phyloP scores from a whole-genome alignment of 2,797 vertebrate genomes.

The Lophius americanus region DNA sequence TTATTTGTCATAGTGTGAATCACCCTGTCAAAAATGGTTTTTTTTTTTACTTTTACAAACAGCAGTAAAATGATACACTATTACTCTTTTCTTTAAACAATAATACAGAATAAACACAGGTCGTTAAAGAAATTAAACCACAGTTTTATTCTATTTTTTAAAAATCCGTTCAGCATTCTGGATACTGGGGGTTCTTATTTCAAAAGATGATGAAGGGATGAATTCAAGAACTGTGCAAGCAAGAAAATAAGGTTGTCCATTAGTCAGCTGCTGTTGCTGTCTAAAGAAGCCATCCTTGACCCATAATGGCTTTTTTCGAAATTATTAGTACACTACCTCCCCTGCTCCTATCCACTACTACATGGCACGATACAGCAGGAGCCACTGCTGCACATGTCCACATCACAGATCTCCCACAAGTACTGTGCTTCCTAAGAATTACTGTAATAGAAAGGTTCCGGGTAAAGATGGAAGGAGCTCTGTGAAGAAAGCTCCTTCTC shows the following conservation, averaged over 20 bases:
- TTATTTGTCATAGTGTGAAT: too few relatives aligned
- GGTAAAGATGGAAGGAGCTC: slow-evolving; percentile 48
- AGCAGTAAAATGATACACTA: too few relatives aligned
- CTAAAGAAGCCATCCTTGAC: slow-evolving; percentile 71
- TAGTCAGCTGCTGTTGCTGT: slow-evolving; percentile 72
- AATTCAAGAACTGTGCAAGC: slow-evolving; percentile 53
- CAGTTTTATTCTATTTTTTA: slow-evolving; percentile 24
- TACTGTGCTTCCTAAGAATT: slow-evolving; percentile 57
- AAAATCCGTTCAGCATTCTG: slow-evolving; percentile 44
- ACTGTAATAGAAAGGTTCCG: slow-evolving; percentile 57
- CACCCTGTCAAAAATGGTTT: too few relatives aligned
- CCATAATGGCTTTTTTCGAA: slow-evolving; percentile 83
- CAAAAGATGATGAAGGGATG: slow-evolving; percentile 43
- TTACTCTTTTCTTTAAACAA: too few relatives aligned
- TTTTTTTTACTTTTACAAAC: too few relatives aligned
- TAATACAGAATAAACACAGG: neutral
- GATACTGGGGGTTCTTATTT: slow-evolving; percentile 27
- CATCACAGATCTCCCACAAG: slow-evolving; percentile 44
- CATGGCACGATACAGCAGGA: slow-evolving; percentile 65
- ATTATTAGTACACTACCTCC: slow-evolving; percentile 79
- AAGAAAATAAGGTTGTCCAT: slow-evolving; percentile 74
- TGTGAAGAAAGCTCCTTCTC: slow-evolving; percentile 62
- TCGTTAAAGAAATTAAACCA: slow-evolving; percentile 56
- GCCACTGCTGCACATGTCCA: slow-evolving; percentile 60
- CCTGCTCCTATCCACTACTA: slow-evolving; percentile 68